Conservation (phyloP, 2,888 invertebrate genomes). For the Chymomyza amoena region DNA sequence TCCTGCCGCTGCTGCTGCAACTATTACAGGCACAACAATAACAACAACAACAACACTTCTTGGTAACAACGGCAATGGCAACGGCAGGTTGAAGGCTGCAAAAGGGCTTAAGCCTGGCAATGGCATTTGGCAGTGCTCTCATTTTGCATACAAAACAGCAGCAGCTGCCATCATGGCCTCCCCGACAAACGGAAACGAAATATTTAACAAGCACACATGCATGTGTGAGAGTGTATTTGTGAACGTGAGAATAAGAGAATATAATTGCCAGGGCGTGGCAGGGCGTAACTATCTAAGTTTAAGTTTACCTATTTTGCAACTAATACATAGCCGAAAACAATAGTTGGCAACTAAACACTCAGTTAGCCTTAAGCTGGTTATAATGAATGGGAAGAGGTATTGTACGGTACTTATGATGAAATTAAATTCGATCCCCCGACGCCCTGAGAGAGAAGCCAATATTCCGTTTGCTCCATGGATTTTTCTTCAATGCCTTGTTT, state of each 20-base stretch:
- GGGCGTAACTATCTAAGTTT: neutral
- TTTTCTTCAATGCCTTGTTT: too few species aligned
- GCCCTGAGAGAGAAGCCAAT: too few species aligned
- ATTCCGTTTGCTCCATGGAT: too few species aligned
- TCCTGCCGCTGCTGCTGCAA: conserved; percentile 42
- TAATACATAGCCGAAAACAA: conserved; percentile 24
- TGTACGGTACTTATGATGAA: too few species aligned
- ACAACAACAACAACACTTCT: neutral
- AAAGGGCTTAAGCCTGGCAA: neutral
- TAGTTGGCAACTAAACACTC: neutral
- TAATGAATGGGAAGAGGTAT: too few species aligned
- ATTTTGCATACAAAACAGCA: conserved; percentile 71
- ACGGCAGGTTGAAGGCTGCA: neutral
- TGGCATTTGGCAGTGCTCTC: conserved; percentile 45
- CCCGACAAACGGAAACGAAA: conserved; percentile 66
- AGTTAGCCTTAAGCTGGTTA: too few species aligned
- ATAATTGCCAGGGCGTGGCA: neutral
- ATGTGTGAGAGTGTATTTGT: neutral
- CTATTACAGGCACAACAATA: conserved; percentile 46
- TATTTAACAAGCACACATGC: conserved; percentile 61
- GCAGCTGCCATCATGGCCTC: neutral
- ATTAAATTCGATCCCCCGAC: too few species aligned
- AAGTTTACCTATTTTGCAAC: conserved; percentile 18
- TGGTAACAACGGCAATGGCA: neutral
- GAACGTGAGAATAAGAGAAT: neutral